These are phyloP conservation scores for Lethrus apterus DNA, from an alignment of 1,140 invertebrate species.

Conservation along the genomic window DNA sequence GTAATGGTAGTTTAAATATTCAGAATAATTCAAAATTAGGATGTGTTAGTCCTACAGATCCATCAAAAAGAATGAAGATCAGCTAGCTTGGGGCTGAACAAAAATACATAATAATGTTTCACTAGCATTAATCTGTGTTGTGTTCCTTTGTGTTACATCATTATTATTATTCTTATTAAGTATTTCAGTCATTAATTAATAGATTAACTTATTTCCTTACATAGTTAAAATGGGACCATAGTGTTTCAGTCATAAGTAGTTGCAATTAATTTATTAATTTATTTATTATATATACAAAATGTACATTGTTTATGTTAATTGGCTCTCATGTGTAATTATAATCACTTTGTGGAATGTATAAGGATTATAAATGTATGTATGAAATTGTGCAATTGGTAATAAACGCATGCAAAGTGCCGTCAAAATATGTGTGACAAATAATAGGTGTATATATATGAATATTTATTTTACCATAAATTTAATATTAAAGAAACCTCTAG, in stretches of 20 bases:
- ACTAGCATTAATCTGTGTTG: slow-evolving; percentile 11
- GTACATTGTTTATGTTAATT: slow-evolving; percentile 1
- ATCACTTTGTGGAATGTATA: slow-evolving; percentile 11
- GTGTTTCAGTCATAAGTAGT: slow-evolving; percentile 1
- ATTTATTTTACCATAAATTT: background rate
- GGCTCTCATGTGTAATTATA: background rate
- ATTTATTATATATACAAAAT: slow-evolving; percentile 4
- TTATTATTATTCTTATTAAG: slow-evolving; percentile 7
- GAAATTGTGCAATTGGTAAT: slow-evolving; percentile 24
- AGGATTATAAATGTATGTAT: no score
- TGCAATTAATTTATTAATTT: slow-evolving; percentile 1
- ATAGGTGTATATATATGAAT: slow-evolving; percentile 26
- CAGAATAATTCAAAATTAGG: slow-evolving; percentile 27
- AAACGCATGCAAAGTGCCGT: slow-evolving; percentile 29
- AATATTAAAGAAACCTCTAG: background rate
- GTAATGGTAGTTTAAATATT: slow-evolving; percentile 25
- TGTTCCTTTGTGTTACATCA: slow-evolving; percentile 3
- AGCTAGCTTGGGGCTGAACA: slow-evolving; percentile 33
- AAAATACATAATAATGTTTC: slow-evolving; percentile 22
- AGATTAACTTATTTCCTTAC: slow-evolving; percentile 8
- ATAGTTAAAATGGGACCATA: slow-evolving; percentile 2
- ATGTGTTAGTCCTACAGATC: slow-evolving; percentile 37
- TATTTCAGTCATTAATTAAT: slow-evolving; percentile 8
- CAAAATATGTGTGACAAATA: slow-evolving; percentile 29
- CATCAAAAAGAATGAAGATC: slow-evolving; percentile 37